A percentile compares a stretch with the other conserved stretches of the same genome.
These are phyloP conservation scores for Melieria omissa DNA, from an alignment of 2,888 invertebrate species.

Conservation along the genomic window DNA sequence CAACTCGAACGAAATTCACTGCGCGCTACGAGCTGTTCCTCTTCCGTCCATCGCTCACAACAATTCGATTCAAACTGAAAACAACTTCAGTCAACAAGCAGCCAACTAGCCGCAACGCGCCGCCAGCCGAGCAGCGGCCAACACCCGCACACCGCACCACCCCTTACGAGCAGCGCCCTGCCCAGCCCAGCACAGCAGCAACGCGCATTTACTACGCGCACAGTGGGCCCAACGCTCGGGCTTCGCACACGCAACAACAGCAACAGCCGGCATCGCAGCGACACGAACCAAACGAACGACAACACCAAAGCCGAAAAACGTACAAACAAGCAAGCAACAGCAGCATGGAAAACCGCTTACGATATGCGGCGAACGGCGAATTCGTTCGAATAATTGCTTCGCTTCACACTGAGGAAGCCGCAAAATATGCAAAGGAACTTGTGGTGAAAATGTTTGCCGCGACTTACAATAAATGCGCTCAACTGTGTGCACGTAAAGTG, in stretches of 20 bases:
- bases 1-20: slow-evolving; percentile 14
- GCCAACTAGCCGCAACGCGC: slow-evolving; percentile 5
- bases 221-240: too few species aligned
- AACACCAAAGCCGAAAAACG: too few species aligned
- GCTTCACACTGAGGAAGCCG: slow-evolving; percentile 37
- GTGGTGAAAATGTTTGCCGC: slow-evolving; percentile 4
- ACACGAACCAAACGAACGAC: too few species aligned
- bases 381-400: background rate
- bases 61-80: slow-evolving; percentile 63
- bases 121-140: slow-evolving; percentile 21
- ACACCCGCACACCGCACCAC: slow-evolving; percentile 12
- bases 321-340: too few species aligned
- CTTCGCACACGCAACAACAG: slow-evolving; percentile 1
- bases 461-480: too few species aligned
- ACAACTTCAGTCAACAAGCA: slow-evolving; percentile 49
- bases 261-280: background rate
- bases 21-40: slow-evolving; percentile 27
- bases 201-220: background rate
- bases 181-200: slow-evolving; percentile 15
- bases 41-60: slow-evolving; percentile 58
- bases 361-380: slow-evolving; percentile 12
- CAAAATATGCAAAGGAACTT: slow-evolving; percentile 40
- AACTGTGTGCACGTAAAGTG: too few species aligned
- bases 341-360: too few species aligned
- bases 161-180: slow-evolving; percentile 7